Conservation (phyloP, 2,888 invertebrate genomes). For the Aethes cnicana region DNA sequence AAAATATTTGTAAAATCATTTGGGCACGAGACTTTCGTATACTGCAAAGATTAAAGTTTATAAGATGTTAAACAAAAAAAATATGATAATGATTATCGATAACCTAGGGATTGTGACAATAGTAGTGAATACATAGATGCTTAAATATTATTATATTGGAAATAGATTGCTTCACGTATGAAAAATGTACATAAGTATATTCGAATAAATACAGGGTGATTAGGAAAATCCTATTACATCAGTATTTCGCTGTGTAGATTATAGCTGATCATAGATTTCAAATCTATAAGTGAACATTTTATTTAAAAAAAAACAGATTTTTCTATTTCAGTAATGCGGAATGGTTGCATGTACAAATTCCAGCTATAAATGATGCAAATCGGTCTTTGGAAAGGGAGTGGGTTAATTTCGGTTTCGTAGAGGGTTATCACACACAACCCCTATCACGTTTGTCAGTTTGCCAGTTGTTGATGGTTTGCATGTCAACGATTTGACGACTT, state of each 20-base stretch:
- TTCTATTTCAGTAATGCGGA: conserved; percentile 11
- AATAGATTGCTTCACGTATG: conserved; percentile 67
- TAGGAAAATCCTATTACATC: conserved; percentile 61
- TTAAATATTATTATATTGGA: conserved; percentile 54
- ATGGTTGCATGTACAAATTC: too few relatives aligned
- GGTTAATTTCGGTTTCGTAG: too few relatives aligned
- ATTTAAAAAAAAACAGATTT: not conserved
- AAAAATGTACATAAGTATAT: conserved; percentile 46
- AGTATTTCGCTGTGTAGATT: conserved; percentile 33
- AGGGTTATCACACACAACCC: too few relatives aligned
- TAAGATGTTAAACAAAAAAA: conserved; percentile 4
- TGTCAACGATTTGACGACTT: too few relatives aligned
- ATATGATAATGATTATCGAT: conserved; percentile 48
- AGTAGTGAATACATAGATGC: conserved; percentile 76
- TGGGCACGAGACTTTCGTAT: conserved; percentile 6
- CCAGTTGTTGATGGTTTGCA: too few relatives aligned
- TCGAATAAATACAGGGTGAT: conserved; percentile 67
- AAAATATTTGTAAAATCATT: too few relatives aligned
- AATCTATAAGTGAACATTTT: conserved; percentile 16
- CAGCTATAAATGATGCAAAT: too few relatives aligned
- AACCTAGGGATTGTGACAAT: conserved; percentile 77
- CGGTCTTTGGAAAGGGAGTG: too few relatives aligned
- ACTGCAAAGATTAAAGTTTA: conserved; percentile 20
- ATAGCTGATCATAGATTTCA: conserved; percentile 3
- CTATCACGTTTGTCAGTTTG: too few relatives aligned